phyloP scores from a whole-genome alignment of 1,140 invertebrate species.

The Triops longicaudatus region DNA sequence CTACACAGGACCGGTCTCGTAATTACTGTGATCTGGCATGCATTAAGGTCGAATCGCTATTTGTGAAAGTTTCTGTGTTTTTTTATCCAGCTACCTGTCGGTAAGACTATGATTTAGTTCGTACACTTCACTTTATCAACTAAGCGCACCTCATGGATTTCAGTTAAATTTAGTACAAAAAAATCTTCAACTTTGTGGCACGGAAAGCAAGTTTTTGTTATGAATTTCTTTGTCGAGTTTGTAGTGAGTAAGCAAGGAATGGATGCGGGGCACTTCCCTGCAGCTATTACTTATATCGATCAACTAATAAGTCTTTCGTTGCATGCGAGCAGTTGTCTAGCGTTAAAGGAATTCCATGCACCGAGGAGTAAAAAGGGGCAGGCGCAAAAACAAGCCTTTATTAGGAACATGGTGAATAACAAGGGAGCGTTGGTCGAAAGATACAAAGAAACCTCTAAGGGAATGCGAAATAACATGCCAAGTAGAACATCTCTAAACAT shows the following conservation, averaged over 20 bases:
- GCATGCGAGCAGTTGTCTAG: neutral
- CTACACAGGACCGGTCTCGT: no score
- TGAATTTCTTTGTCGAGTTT: neutral
- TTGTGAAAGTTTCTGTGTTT: no score
- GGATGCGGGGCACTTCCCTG: neutral
- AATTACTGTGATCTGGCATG: no score
- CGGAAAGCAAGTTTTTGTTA: neutral
- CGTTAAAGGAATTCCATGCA: neutral
- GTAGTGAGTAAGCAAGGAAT: neutral
- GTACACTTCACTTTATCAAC: no score
- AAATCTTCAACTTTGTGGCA: neutral
- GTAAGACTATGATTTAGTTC: no score
- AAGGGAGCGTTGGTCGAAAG: neutral
- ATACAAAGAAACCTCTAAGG: no score
- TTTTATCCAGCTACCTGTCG: no score
- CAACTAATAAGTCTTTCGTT: slow-evolving; percentile 4
- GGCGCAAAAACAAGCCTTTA: neutral
- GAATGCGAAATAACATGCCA: no score
- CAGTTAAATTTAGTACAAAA: neutral
- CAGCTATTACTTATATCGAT: slow-evolving; percentile 3
- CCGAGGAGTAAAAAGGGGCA: neutral
- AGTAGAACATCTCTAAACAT: no score
- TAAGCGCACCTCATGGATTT: no score
- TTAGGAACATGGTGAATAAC: neutral
- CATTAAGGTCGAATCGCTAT: no score